phyloP scores from a whole-genome alignment of 2,797 vertebrate species.

The Pristis pectinata region DNA sequence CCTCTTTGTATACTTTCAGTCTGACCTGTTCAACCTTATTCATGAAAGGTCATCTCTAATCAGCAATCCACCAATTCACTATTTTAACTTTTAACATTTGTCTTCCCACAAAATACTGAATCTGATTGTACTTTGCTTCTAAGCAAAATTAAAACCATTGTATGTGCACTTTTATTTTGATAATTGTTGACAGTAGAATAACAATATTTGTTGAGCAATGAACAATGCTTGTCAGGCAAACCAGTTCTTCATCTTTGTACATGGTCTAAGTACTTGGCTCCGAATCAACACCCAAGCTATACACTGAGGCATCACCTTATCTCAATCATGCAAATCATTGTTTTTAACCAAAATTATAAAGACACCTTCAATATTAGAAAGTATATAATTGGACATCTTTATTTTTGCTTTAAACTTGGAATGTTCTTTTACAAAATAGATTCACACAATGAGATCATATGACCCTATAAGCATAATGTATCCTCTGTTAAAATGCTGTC shows the following conservation, averaged over 20 bases:
- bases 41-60: not conserved
- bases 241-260: not conserved
- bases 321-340: not conserved
- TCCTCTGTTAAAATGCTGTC: not conserved
- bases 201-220: not conserved
- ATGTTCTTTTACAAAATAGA: not conserved
- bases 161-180: not conserved
- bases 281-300: not conserved
- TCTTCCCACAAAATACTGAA: not conserved
- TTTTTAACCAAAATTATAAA: not conserved
- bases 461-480: not conserved
- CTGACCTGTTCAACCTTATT: not conserved
- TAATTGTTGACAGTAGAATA: not conserved
- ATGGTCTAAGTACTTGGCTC: not conserved
- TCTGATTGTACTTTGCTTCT: not conserved
- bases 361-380: not conserved
- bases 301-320: not conserved
- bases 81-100: not conserved
- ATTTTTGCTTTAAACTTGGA: not conserved
- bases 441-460: not conserved
- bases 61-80: not conserved
- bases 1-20: not conserved
- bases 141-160: not conserved
- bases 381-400: not conserved
- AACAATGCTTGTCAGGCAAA: not conserved